These are phyloP conservation scores for Carposina sasakii DNA, from an alignment of 1,140 invertebrate genomes.

Conservation along the genomic window DNA sequence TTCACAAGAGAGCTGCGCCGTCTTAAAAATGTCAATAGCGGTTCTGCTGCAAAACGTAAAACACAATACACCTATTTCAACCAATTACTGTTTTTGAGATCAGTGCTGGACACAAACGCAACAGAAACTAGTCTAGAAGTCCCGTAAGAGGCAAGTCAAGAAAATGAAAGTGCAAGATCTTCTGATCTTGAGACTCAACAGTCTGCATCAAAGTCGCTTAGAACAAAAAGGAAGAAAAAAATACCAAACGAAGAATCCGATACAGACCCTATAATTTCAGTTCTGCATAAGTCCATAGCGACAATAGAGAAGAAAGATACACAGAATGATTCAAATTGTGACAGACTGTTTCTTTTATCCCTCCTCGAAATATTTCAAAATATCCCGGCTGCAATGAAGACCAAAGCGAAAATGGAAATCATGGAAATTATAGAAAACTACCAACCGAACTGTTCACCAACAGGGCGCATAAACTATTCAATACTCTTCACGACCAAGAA, in stretches of 20 bases:
- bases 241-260: conserved; percentile 24
- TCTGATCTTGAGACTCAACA: conserved; percentile 25
- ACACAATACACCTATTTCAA: conserved; percentile 13
- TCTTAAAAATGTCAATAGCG: conserved; percentile 17
- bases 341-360: conserved; percentile 25
- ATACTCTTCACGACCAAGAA: conserved; percentile 8
- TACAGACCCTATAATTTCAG: conserved; percentile 26
- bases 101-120: conserved; percentile 21
- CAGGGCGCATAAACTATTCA: conserved; percentile 9
- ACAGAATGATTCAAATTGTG: conserved; percentile 26
- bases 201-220: conserved; percentile 27
- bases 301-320: too few species aligned
- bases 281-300: conserved; percentile 24
- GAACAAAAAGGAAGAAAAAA: conserved; percentile 28
- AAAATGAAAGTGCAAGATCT: conserved; percentile 23
- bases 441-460: conserved; percentile 8
- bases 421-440: conserved; percentile 10
- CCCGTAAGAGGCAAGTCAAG: conserved; percentile 25
- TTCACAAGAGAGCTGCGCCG: conserved; percentile 20
- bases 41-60: conserved; percentile 17
- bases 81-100: conserved; percentile 22
- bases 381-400: conserved; percentile 8
- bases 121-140: conserved; percentile 26
- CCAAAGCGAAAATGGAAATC: conserved; percentile 9
- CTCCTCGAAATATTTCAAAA: conserved; percentile 9